These are phyloP conservation scores for Myoxocephalus aenaeus DNA, from an alignment of 2,797 vertebrate species.

Conservation along the genomic window DNA sequence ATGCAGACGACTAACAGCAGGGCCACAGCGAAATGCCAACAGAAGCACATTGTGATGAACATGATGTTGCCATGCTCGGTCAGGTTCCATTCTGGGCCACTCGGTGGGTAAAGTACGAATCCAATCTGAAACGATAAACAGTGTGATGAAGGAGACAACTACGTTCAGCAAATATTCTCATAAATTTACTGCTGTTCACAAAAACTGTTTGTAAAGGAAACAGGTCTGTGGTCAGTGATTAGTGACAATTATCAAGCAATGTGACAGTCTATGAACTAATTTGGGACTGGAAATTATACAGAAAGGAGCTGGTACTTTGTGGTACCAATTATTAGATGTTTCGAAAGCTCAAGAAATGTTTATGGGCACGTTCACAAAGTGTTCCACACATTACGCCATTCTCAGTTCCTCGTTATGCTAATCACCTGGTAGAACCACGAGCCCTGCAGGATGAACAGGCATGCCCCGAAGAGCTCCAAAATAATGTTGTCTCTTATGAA, in stretches of 20 bases:
- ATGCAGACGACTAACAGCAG: constrained; percentile 77
- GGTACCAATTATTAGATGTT: too few species aligned
- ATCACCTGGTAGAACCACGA: constrained; percentile 97
- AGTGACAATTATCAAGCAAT: not conserved
- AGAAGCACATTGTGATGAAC: constrained; percentile 96
- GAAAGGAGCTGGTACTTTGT: too few species aligned
- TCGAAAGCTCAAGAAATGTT: too few species aligned
- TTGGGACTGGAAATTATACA: not conserved
- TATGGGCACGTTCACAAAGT: too few species aligned
- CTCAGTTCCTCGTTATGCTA: not conserved
- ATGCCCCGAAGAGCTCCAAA: constrained; percentile 87
- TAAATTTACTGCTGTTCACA: too few species aligned
- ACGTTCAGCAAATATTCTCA: too few species aligned
- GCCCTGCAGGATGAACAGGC: constrained; percentile 89
- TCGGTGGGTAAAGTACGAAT: constrained; percentile 91
- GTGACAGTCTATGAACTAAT: not conserved
- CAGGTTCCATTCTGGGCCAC: constrained; percentile 88
- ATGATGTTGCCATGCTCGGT: constrained; percentile 80
- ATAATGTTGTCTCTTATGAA: constrained; percentile 86
- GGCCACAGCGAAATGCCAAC: constrained; percentile 89
- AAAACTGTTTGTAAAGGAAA: not conserved
- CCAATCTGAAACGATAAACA: constrained; percentile 85
- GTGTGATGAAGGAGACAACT: not conserved
- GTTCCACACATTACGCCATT: not conserved
- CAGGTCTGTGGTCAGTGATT: not conserved